Conservation (phyloP, 2,797 vertebrate genomes). For the Cynopterus sphinx region DNA sequence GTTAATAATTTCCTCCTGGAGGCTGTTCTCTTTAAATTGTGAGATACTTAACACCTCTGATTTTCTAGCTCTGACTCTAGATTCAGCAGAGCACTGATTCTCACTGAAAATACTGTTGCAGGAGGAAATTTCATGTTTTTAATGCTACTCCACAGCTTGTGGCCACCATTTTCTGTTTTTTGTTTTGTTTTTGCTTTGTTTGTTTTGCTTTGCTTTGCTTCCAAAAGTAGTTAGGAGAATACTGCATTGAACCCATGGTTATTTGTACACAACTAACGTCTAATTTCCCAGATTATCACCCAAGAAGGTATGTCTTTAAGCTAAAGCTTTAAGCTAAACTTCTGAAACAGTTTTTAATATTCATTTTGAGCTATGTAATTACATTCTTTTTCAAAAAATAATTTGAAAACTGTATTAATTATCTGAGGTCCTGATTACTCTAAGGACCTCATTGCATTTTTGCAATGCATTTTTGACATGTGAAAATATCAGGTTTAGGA, state of each 20-base stretch:
- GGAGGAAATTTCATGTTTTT: neutral
- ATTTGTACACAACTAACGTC: neutral
- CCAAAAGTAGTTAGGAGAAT: neutral
- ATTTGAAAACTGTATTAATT: neutral
- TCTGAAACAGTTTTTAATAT: constrained; percentile 2
- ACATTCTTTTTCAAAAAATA: neutral
- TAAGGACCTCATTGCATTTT: neutral
- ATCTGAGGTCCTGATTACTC: neutral
- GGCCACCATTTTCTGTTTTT: neutral
- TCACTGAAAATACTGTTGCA: neutral
- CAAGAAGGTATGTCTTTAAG: neutral
- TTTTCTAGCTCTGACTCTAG: neutral
- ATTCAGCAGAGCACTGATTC: neutral
- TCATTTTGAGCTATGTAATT: neutral
- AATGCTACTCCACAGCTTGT: neutral
- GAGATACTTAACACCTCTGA: neutral
- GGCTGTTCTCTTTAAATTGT: neutral
- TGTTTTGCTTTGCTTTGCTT: neutral
- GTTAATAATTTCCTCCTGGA: neutral
- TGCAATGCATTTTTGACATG: neutral
- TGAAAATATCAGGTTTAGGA: neutral
- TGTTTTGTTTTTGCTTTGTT: neutral
- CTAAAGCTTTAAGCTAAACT: neutral
- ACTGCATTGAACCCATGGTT: neutral
- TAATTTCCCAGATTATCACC: neutral